Conservation (phyloP, 1,140 invertebrate species). For the Meloidogyne exigua region DNA sequence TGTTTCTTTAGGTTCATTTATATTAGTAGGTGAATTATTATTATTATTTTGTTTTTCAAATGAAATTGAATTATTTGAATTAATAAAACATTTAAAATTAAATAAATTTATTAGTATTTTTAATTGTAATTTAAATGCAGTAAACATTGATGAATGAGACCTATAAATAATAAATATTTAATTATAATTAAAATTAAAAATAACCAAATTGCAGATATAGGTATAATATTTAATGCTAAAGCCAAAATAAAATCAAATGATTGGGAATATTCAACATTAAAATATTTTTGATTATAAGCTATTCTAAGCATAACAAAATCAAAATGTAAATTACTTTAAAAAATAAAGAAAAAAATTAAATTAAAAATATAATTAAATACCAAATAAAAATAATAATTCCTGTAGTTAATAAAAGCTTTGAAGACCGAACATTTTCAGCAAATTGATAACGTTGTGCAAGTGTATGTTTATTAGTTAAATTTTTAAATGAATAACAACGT, state of each 20-base stretch:
- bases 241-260: slow-evolving; percentile 35
- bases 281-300: slow-evolving; percentile 35
- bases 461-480: slow-evolving; percentile 31
- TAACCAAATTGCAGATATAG: slow-evolving; percentile 28
- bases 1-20: neutral
- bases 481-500: slow-evolving; percentile 27
- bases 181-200: neutral
- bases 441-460: slow-evolving; percentile 36
- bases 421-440: slow-evolving; percentile 34
- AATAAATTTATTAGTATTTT: neutral
- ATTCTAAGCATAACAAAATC: slow-evolving; percentile 37
- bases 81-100: neutral
- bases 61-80: neutral
- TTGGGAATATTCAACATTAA: slow-evolving; percentile 32
- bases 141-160: slow-evolving; percentile 16
- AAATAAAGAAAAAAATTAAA: neutral
- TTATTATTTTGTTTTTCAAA: no score
- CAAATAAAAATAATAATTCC: slow-evolving; percentile 30
- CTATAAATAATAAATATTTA: slow-evolving; percentile 9
- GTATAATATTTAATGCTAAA: slow-evolving; percentile 25
- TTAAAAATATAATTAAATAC: slow-evolving; percentile 14
- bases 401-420: slow-evolving; percentile 27
- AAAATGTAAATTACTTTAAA: slow-evolving; percentile 35
- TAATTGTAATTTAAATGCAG: neutral
- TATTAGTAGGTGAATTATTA: no score